Base-by-base conservation (phyloP, 2,888 invertebrate genomes). In the Graphium colonna region DNA sequence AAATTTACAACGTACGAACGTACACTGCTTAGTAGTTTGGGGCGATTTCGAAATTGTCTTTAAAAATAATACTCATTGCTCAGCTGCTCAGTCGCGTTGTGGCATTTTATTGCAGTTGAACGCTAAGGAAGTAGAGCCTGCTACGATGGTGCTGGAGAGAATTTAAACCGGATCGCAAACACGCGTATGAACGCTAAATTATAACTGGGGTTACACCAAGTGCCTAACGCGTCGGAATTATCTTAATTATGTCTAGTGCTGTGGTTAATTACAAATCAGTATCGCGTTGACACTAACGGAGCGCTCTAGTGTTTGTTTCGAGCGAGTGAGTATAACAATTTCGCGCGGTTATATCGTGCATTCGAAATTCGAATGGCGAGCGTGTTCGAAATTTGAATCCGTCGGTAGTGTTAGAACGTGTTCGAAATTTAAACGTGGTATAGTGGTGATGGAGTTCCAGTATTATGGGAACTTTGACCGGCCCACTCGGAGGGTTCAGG, bases 381-480 rank as follows among this genome's bases (percentile, higher is more conserved):
- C 9, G 69, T 64, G 57, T 49, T 49, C 21, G 38, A 52, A 43
- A 40, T 51, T 39, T 43, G 31, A 42, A 51, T 52, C 3, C 33
- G 9, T 7, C n/a, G 33, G 8, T 9, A 33, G 56, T 54, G 48
- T 58, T 59, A n/a, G n/a, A n/a, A n/a, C n/a, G 69, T 64, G 56
- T 47, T 51, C 16, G 38, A 51, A 45, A 41, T 49, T 36, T 41
- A 36, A 41, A 50, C 28, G 43, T 51, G 49, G 49, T 48, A 50
- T 58, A 33, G 56, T 55, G 62, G 65, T 64, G 54, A 88, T 89
- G 88, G 88, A 89, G 72, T 89, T 86, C 58, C 88, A 89, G 68
- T 86, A 82, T 65, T 86, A 82, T 61, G 84, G 84, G 26, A 80
- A 81, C 61, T 84, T 78, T 58, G 82, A 86, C 21, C 75, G 81